Base-by-base conservation (phyloP, 2,797 vertebrate genomes). In the Scarus forsteni region DNA sequence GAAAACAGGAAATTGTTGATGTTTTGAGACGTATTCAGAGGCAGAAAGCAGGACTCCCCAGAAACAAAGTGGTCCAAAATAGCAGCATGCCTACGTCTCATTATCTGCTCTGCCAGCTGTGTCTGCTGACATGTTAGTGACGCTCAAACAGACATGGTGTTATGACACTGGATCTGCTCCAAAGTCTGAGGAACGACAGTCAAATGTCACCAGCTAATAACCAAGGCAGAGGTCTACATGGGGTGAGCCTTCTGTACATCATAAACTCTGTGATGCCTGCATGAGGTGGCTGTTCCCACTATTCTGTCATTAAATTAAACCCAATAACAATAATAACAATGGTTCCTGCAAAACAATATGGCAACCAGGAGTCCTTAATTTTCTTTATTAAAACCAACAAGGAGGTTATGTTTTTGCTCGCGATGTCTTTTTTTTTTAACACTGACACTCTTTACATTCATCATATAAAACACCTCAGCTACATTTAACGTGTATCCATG, bases 31-130 rank as follows among this genome's bases (percentile, higher is more conserved):
- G 52, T 1, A 76, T 34, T 10, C 1, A 7, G 67, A 63, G 65
- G 66, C 49, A 54, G 61, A 66, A 15, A 40, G 27, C 66, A 1
- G 27, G n/a, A 6, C 27, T 65, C 10, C 73, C 78, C 55, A 77
- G 77, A 86, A 79, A 90, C 85, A 82, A 88, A 83, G 71, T 66
- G 57, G 80, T 75, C 88, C 10, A 61, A 85, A 88, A 91, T 91
- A 90, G 85, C 75, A 64, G 44, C 82, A 70, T 55, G 85, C 52
- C 74, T 19, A 1, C 0, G 72, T 62, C 45, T 88, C 72, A 86
- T 89, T 85, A 83, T 84, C 73, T 57, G 48, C 66, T 72, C 38
- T 13, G 61, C 78, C 83, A 85, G 73, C 86, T 85, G 82, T 71
- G 66, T 34, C 54, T 10, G 27, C 80, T 66, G 78, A 80, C 77